These are phyloP conservation scores for Epinotia ramella DNA, from an alignment of 2,888 invertebrate species.

Conservation along the genomic window DNA sequence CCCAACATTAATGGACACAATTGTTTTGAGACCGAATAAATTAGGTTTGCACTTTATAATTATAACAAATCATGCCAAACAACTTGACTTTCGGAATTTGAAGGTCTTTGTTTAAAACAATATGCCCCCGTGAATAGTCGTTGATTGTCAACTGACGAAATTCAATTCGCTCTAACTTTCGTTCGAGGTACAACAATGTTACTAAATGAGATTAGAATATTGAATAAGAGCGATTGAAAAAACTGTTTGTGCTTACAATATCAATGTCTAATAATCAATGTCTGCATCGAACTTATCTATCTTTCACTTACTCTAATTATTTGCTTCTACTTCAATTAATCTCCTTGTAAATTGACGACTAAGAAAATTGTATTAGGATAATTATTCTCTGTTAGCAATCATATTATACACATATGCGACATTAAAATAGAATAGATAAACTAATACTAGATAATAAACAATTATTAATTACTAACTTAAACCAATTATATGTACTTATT, in stretches of 20 bases:
- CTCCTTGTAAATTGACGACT: no score
- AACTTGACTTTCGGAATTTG: conserved; percentile 57
- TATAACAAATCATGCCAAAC: conserved; percentile 53
- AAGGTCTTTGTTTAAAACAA: conserved; percentile 55
- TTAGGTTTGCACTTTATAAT: conserved; percentile 53
- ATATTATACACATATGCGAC: no score
- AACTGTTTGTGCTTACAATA: background rate
- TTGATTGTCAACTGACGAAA: conserved; percentile 58
- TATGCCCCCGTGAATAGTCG: conserved; percentile 57
- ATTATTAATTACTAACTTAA: no score
- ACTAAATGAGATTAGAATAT: conserved; percentile 34
- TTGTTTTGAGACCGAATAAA: conserved; percentile 48
- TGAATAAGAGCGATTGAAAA: conserved; percentile 15
- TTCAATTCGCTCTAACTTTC: conserved; percentile 50
- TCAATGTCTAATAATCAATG: background rate
- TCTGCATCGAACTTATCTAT: no score
- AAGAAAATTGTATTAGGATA: no score
- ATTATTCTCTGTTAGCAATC: no score
- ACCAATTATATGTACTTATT: no score
- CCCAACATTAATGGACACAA: conserved; percentile 46
- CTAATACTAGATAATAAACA: no score
- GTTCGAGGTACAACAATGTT: conserved; percentile 26
- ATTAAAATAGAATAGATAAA: no score
- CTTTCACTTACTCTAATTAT: no score
- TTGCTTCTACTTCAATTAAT: no score